Conservation (phyloP, 92 coral and sea anemone species). For the Micromussa lordhowensis region DNA sequence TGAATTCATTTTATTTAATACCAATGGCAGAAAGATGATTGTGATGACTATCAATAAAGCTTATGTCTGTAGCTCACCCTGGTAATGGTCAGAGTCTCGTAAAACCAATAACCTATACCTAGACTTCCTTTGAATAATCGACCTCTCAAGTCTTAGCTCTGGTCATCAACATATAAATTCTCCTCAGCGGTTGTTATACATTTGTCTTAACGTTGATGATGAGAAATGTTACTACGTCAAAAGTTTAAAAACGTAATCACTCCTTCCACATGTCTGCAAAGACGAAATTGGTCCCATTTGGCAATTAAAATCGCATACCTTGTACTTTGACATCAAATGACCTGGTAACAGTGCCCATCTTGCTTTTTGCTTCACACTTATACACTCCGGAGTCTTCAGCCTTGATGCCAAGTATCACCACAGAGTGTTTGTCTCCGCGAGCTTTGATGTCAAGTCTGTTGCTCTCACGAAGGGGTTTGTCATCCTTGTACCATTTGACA, state of each 20-base stretch:
- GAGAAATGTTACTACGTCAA: background rate
- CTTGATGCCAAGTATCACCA: conserved; percentile 67
- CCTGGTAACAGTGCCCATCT: conserved; percentile 80
- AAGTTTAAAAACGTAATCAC: no score
- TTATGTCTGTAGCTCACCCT: background rate
- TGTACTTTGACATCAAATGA: conserved; percentile 82
- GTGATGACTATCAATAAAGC: no score
- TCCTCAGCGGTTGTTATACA: background rate
- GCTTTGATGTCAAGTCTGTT: conserved; percentile 73
- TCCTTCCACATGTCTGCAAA: background rate
- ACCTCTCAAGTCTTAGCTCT: no score
- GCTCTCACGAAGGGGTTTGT: conserved; percentile 60
- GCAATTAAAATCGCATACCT: conserved; percentile 47
- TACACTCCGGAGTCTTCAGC: conserved; percentile 84
- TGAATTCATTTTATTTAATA: no score
- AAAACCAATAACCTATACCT: background rate
- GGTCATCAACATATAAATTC: background rate
- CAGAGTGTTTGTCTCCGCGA: conserved; percentile 65
- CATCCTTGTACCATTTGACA: conserved; percentile 83
- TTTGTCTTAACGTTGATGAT: background rate
- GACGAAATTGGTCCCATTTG: background rate
- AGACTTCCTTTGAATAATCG: background rate
- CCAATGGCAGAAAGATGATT: no score
- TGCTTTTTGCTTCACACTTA: conserved; percentile 92
- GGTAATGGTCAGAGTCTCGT: background rate